Base-by-base conservation (phyloP, 2,113 vertebrate genomes). In the Platichthys stellatus region DNA sequence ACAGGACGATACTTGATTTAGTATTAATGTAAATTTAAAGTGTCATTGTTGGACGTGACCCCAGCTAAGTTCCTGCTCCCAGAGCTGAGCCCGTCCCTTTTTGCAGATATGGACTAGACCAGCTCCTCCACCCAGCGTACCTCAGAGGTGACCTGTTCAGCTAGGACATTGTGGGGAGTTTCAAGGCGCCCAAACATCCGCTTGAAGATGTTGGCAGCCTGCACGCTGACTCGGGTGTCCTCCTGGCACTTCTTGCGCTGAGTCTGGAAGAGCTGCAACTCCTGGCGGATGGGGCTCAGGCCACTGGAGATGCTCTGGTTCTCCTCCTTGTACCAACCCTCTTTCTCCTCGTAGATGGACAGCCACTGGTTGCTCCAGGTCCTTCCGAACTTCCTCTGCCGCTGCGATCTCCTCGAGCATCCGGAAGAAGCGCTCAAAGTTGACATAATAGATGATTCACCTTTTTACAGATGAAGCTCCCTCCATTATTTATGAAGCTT, bases 361-460 rank as follows among this genome's bases (percentile, higher is more conserved):
- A 96, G 90, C 82, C 0, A 97, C 96, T 97, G 96, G 77, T 95
- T 97, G 56, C 85, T 97, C 94, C 80, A 99, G 95, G 70, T 97
- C 95, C 0, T 92, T 94, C 35, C 99, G 92, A 68, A 95, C 95
- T 67, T 99, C 97, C 90, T 99, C 97, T 0, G 96, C 96, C 0
- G 90, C 96, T 0, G 95, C 93, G 57, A 99, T 96, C 90, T 98
- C 97, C 92, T 98, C 98, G 49, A 98, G 94, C 67, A 99, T 97
- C 77, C 94, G 95, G 51, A 97, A 98, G 94, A 99, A 99, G 88
- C 98, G 96, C 94, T 99, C 98, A 0, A 99, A 99, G 94, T 97
- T 99, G 92, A 97, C 90, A 80, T 99, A 99, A 31, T 43, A 45
- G 71, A 63, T 85, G 69, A 78, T 67, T 59, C 47, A 2, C 74